These are phyloP conservation scores for Calliscelio sp. DNA, from an alignment of 2,888 invertebrate species.

Conservation along the genomic window DNA sequence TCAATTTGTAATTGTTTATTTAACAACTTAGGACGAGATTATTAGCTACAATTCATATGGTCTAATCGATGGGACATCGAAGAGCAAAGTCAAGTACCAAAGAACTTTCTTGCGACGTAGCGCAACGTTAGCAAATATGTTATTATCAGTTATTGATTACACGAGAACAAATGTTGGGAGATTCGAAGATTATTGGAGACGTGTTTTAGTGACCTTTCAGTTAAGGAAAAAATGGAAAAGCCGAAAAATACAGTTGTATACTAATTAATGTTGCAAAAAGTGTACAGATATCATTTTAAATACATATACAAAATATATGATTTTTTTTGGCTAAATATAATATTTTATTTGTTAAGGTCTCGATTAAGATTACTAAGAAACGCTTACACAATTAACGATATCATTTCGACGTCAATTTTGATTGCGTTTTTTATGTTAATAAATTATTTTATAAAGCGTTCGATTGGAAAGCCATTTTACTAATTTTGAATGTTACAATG, in stretches of 20 bases:
- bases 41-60: slow-evolving; percentile 20
- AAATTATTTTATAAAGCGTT: too few relatives aligned
- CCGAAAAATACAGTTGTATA: slow-evolving; percentile 33
- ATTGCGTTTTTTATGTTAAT: slow-evolving; percentile 20
- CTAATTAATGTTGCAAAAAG: slow-evolving; percentile 35
- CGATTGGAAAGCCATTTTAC: too few relatives aligned
- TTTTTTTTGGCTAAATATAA: slow-evolving; percentile 17
- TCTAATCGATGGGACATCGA: slow-evolving; percentile 68
- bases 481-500: too few relatives aligned
- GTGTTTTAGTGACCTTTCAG: slow-evolving; percentile 40
- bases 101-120: slow-evolving; percentile 72
- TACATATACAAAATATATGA: slow-evolving; percentile 33
- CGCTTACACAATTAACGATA: slow-evolving; percentile 33
- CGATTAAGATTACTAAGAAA: slow-evolving; percentile 41
- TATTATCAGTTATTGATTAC: slow-evolving; percentile 37
- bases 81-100: slow-evolving; percentile 77
- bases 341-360: slow-evolving; percentile 44
- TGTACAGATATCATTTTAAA: slow-evolving; percentile 54
- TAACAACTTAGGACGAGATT: slow-evolving; percentile 51
- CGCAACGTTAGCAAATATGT: slow-evolving; percentile 41
- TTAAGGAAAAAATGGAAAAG: slow-evolving; percentile 11
- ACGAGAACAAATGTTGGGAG: slow-evolving; percentile 53
- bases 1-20: slow-evolving; percentile 5
- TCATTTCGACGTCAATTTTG: slow-evolving; percentile 33
- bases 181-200: slow-evolving; percentile 35